A percentile compares a stretch with the other conserved stretches of the same genome.
Evolutionary conservation across 2,797 vertebrate species (phyloP).

Genomic region (Hafferia zeledoni): DNA sequence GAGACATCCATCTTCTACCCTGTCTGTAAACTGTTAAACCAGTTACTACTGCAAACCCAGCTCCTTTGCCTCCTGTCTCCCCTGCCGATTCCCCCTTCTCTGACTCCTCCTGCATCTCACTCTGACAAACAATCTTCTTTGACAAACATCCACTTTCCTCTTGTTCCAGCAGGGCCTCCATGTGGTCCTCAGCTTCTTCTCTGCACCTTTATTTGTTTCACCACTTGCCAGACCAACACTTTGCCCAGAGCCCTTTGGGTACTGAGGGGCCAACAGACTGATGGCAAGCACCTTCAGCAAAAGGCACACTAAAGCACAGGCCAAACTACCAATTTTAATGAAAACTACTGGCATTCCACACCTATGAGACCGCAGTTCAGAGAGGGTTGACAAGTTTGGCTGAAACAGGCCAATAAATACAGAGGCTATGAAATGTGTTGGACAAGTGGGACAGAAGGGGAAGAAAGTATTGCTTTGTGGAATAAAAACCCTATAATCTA

Average conservation of each 20-base stretch:
- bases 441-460: neutral
- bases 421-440: neutral
- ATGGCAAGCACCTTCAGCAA: neutral
- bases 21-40: neutral
- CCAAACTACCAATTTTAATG: neutral
- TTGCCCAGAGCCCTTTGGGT: accelerated
- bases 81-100: neutral
- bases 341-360: neutral
- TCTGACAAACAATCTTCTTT: neutral
- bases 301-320: neutral
- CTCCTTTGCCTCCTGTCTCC: neutral
- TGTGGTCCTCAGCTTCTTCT: neutral
- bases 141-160: neutral
- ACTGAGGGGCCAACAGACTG: neutral
- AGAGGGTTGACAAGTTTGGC: neutral
- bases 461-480: no score
- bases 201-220: neutral
- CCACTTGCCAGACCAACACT: neutral
- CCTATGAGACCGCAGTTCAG: neutral
- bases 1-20: neutral
- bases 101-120: neutral
- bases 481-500: no score
- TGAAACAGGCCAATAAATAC: neutral
- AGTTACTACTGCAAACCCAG: neutral
- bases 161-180: neutral